Conservation (phyloP, 2,113 vertebrate species). For the Climacteris rufus region DNA sequence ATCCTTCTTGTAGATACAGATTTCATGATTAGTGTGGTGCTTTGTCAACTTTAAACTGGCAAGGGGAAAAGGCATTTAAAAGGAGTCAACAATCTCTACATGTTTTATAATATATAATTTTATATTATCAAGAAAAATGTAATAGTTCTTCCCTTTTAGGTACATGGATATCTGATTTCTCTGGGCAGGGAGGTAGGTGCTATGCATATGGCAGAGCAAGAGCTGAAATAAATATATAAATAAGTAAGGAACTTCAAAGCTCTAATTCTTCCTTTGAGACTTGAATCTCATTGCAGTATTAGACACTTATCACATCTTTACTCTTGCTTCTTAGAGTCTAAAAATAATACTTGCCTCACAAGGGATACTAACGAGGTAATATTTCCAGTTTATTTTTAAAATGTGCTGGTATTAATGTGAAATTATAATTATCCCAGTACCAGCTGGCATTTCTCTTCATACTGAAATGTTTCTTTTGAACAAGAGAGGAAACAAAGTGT, state of each 20-base stretch:
- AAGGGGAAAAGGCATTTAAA: not conserved
- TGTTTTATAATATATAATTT: not conserved
- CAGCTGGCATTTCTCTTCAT: slow-evolving; percentile 37
- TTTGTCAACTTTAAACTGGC: not conserved
- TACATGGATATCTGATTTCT: not conserved
- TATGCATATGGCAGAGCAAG: not conserved
- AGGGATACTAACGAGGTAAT: slow-evolving; percentile 38
- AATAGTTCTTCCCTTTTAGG: not conserved
- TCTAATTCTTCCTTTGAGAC: not conserved
- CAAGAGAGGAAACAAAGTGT: slow-evolving; percentile 25
- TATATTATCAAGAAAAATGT: not conserved
- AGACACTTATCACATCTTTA: not conserved
- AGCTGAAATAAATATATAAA: not conserved
- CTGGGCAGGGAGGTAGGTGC: not conserved
- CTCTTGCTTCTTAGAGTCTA: not conserved
- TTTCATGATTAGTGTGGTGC: not conserved
- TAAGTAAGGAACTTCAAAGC: not conserved
- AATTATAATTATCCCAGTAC: slow-evolving; percentile 44
- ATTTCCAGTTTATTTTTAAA: slow-evolving; percentile 28
- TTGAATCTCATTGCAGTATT: not conserved
- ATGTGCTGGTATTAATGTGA: slow-evolving; percentile 28
- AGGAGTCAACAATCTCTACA: not conserved
- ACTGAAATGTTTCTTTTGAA: slow-evolving; percentile 33
- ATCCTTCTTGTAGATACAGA: not conserved
- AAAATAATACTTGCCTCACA: slow-evolving; percentile 33